phyloP scores from a whole-genome alignment of 2,888 invertebrate genomes.

The Cacoxenus indagator region DNA sequence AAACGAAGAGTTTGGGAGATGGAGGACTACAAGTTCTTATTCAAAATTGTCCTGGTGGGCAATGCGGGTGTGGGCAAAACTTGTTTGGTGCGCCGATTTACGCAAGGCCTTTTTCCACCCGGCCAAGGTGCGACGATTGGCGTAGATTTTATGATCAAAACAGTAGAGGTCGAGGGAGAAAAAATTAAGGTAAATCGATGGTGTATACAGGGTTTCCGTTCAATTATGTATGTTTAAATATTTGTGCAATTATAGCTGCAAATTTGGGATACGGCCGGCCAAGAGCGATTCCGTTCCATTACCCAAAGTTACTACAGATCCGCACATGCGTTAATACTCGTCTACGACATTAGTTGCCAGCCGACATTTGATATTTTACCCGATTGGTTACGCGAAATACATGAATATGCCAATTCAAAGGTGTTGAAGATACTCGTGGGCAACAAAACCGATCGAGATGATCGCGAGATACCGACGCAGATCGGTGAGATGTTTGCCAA shows the following conservation, averaged over 20 bases:
- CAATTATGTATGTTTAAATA: neutral
- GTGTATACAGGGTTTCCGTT: neutral
- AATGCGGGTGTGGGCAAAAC: constrained; percentile 99
- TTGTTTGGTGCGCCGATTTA: constrained; percentile 95
- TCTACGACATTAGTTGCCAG: constrained; percentile 97
- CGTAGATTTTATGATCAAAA: constrained; percentile 99
- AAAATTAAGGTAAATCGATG: constrained; percentile 90
- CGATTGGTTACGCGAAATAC: constrained; percentile 97
- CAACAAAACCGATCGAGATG: constrained; percentile 98
- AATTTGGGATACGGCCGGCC: constrained; percentile 99
- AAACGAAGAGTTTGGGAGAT: constrained; percentile 71
- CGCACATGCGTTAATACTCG: constrained; percentile 95
- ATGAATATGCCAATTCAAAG: constrained; percentile 96
- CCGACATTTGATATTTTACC: constrained; percentile 97
- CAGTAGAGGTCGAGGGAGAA: constrained; percentile 95
- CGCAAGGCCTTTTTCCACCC: constrained; percentile 98
- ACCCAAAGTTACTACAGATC: constrained; percentile 98
- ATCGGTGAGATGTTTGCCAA: constrained; percentile 97
- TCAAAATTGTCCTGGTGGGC: constrained; percentile 98
- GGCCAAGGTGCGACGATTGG: constrained; percentile 99
- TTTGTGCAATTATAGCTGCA: constrained; percentile 88
- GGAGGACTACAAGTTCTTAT: constrained; percentile 99
- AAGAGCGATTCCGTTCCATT: constrained; percentile 96
- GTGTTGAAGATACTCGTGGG: constrained; percentile 75
- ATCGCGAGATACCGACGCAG: constrained; percentile 89